phyloP scores from a whole-genome alignment of 2,888 invertebrate genomes.

The Lomographa bimaculata region DNA sequence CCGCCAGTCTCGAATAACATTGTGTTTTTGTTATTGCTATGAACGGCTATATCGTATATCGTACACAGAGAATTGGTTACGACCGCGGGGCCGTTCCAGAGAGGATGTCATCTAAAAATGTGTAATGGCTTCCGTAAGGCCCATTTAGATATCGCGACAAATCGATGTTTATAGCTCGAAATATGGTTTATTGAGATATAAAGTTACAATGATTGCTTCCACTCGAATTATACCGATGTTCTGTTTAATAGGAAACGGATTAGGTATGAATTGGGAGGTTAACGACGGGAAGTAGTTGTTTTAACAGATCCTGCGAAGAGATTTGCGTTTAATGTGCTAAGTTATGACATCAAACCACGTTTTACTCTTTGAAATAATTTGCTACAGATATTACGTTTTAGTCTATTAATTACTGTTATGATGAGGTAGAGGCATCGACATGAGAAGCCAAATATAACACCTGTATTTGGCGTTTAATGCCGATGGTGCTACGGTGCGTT shows the following conservation, averaged over 20 bases:
- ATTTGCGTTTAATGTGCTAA: conserved; percentile 16
- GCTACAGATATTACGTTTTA: too few relatives aligned
- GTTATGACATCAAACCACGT: conserved; percentile 14
- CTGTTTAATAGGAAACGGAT: conserved; percentile 43
- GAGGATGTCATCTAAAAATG: conserved; percentile 55
- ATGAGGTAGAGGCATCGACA: too few relatives aligned
- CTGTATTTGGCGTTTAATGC: too few relatives aligned
- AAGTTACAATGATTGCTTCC: conserved; percentile 54
- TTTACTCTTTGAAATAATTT: conserved; percentile 4
- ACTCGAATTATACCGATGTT: conserved; percentile 48
- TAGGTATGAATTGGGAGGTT: conserved; percentile 31
- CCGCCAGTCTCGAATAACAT: conserved; percentile 18
- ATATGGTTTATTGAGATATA: conserved; percentile 67
- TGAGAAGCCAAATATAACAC: too few relatives aligned
- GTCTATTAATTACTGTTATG: too few relatives aligned
- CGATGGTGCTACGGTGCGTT: too few relatives aligned
- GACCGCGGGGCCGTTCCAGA: conserved; percentile 42
- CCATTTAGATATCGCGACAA: conserved; percentile 56
- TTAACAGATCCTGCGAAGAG: conserved; percentile 8
- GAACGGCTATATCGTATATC: conserved; percentile 21
- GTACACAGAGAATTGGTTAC: conserved; percentile 39
- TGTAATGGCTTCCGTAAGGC: conserved; percentile 58
- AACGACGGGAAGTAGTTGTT: conserved; percentile 22
- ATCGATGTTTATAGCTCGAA: conserved; percentile 60
- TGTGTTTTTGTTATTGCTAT: conserved; percentile 17